phyloP scores from a whole-genome alignment of 2,888 invertebrate genomes.

The Dryocosmus kuriphilus region DNA sequence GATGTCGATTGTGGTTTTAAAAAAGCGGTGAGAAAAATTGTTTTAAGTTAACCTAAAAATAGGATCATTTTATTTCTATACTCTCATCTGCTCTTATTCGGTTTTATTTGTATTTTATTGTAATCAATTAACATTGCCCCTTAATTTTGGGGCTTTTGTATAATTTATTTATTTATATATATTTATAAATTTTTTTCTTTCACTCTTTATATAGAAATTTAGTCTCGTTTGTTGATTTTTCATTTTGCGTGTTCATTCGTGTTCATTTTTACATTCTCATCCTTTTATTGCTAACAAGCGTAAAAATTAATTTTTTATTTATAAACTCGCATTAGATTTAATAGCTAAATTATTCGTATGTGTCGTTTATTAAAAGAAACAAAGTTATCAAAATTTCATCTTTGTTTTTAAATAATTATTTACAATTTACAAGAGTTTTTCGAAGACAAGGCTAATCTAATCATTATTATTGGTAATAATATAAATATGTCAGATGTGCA shows the following conservation, averaged over 20 bases:
- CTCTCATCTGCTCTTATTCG: no score
- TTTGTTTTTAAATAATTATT: no score
- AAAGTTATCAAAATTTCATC: no score
- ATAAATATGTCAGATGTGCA: no score
- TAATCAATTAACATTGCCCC: slow-evolving; percentile 14
- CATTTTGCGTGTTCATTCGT: background rate
- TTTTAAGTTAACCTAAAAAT: slow-evolving; percentile 41
- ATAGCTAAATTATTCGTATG: no score
- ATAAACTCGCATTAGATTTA: no score
- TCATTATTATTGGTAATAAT: no score
- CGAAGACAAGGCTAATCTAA: no score
- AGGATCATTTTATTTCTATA: background rate
- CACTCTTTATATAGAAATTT: background rate
- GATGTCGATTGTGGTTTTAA: slow-evolving; percentile 95
- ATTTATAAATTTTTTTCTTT: background rate
- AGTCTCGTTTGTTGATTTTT: background rate
- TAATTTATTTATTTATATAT: no score
- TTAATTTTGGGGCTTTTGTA: background rate
- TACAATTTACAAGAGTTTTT: no score
- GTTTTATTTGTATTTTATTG: slow-evolving; percentile 4
- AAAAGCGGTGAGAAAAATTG: slow-evolving; percentile 85
- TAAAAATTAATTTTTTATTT: no score
- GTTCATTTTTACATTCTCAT: background rate
- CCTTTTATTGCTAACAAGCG: background rate
- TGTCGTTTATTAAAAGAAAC: no score